phyloP scores from a whole-genome alignment of 2,113 vertebrate genomes.

The Astatoreochromis straeleni region DNA sequence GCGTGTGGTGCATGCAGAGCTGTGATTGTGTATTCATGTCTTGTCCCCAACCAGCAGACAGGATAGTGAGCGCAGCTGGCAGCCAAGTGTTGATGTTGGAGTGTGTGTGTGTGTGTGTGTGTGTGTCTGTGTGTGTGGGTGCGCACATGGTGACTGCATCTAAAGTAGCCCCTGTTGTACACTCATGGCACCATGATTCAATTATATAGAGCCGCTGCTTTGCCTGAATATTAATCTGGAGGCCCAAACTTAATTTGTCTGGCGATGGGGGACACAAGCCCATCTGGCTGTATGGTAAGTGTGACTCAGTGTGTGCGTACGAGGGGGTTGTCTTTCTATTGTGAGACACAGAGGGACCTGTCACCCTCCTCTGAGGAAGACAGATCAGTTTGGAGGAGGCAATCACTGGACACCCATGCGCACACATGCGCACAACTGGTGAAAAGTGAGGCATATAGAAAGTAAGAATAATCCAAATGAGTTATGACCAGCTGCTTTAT shows the following conservation, averaged over 20 bases:
- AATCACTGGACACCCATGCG: background rate
- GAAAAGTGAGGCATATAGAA: background rate
- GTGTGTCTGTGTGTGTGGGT: background rate
- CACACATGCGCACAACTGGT: background rate
- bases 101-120: background rate
- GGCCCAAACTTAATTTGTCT: constrained; percentile 72
- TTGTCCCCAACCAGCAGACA: constrained; percentile 37
- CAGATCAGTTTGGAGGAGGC: constrained; percentile 48
- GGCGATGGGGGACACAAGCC: constrained; percentile 56
- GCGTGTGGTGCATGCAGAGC: background rate
- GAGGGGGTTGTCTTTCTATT: constrained; percentile 45
- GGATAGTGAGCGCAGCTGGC: constrained; percentile 52
- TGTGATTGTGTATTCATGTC: constrained; percentile 41
- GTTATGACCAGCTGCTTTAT: background rate
- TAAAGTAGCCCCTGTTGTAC: constrained; percentile 69
- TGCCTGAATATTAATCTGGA: constrained; percentile 73
- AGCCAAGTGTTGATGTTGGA: constrained; percentile 23
- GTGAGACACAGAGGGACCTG: constrained; percentile 54
- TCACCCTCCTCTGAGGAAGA: constrained; percentile 56
- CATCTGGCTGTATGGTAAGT: constrained; percentile 61
- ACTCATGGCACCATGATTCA: constrained; percentile 65
- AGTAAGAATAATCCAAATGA: background rate
- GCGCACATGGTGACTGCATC: constrained; percentile 44
- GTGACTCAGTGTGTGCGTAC: background rate
- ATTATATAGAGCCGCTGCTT: constrained; percentile 69